Base-by-base conservation (phyloP, 2,797 vertebrate genomes). In the Pterois miles region DNA sequence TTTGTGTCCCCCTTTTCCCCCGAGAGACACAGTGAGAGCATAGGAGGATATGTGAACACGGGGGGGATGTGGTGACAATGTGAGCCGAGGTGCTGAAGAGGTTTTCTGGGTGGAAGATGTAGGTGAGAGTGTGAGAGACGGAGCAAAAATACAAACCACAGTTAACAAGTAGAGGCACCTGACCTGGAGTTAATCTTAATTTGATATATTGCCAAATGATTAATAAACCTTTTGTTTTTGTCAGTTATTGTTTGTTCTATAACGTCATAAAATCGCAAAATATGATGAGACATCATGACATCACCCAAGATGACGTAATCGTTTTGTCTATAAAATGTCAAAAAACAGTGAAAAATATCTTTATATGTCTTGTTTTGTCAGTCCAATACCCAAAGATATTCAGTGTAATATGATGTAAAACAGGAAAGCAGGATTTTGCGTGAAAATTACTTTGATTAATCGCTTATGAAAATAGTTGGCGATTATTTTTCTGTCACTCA, bases 1-100 rank as follows among this genome's bases (percentile, higher is more conserved):
- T 93, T 92, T 95, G 93, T 95, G 88, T 88, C 76, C 85, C 75
- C 82, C 31, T 29, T 67, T 75, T 82, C 84, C 85, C 81, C 80
- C 36, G 57, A 76, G 80, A 80, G 69, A 65, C 67, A 34, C 66
- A 71, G 56, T 4, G 75, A 46, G 63, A 34, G 76, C 67, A 74
- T 18, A 52, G 73, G 57, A 65, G 66, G 63, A 33, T 68, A 43
- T 70, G 72, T 73, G 81, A 75, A 65, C 57, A 33, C 23, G 52
- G 72, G 77, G 52, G 68, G n/a, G 53, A 38, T 5, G 75, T 81
- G 83, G 54, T 80, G 85, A 83, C 86, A 82, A 86, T 25, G 46
- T 53, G 76, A 68, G 78, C 77, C 33, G 50, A 68, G 76, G 83
- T 77, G 84, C 64, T 58, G 58, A 81, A 81, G 66, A 78, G 68